phyloP scores from a whole-genome alignment of 1,140 invertebrate genomes.

The Hyphantria cunea region DNA sequence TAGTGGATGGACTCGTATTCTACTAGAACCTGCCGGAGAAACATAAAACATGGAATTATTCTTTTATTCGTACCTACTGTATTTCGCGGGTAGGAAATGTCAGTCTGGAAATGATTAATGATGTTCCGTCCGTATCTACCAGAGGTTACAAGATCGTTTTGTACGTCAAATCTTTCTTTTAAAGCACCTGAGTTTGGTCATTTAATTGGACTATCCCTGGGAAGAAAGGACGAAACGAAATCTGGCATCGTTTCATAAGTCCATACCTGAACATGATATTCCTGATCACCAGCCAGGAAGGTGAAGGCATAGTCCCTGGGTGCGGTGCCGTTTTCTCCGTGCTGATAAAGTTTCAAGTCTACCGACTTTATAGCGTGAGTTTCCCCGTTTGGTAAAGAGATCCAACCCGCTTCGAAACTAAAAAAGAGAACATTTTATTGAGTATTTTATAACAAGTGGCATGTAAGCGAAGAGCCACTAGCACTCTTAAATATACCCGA shows the following conservation, averaged over 20 bases:
- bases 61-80: background rate
- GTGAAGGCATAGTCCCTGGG: conserved; percentile 84
- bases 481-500: too few relatives aligned
- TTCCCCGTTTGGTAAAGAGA: conserved; percentile 82
- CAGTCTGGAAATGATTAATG: too few relatives aligned
- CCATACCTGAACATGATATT: conserved; percentile 78
- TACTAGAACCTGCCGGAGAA: conserved; percentile 75
- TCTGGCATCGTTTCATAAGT: too few relatives aligned
- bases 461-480: too few relatives aligned
- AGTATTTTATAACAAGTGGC: too few relatives aligned
- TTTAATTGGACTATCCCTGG: too few relatives aligned
- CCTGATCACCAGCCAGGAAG: conserved; percentile 83
- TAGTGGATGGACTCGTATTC: conserved; percentile 84
- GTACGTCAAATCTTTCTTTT: too few relatives aligned
- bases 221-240: too few relatives aligned
- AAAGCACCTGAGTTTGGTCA: too few relatives aligned
- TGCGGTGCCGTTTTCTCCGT: conserved; percentile 85
- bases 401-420: conserved; percentile 86
- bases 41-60: background rate
- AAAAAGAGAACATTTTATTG: conserved; percentile 5
- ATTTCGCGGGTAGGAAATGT: too few relatives aligned
- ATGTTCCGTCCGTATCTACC: too few relatives aligned
- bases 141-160: too few relatives aligned
- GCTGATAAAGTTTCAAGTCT: conserved; percentile 84
- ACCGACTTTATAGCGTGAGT: conserved; percentile 83